Evolutionary conservation across 2,113 vertebrate genomes (phyloP).

Genomic region (Gadus macrocephalus): DNA sequence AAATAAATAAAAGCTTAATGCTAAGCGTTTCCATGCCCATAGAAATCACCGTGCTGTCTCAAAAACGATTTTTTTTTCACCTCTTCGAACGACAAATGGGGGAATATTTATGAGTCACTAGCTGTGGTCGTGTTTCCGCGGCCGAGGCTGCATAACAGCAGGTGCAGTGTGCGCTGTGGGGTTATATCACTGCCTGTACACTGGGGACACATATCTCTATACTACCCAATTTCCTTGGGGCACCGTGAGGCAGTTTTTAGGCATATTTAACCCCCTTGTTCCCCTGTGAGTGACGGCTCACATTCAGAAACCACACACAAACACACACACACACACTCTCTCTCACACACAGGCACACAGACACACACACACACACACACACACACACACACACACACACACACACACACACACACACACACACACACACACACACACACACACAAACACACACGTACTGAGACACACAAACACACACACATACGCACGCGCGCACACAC

Average conservation of each 20-base stretch:
- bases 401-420: conserved; percentile 55
- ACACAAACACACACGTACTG: conserved; percentile 26
- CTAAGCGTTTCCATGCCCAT: too few species aligned
- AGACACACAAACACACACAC: conserved; percentile 58
- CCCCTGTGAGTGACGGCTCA: conserved; percentile 8
- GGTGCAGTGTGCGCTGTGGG: conserved; percentile 53
- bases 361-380: conserved; percentile 46
- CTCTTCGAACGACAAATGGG: conserved; percentile 30
- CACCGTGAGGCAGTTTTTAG: conserved; percentile 34
- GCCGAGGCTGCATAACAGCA: conserved; percentile 52
- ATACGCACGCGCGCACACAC: too few species aligned
- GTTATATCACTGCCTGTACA: conserved; percentile 46
- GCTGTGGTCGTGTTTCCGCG: conserved; percentile 35
- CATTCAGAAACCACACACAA: conserved; percentile 52
- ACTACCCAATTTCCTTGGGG: conserved; percentile 44
- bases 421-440: conserved; percentile 47
- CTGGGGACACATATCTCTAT: conserved; percentile 42
- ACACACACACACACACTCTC: conserved; percentile 41
- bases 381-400: conserved; percentile 27
- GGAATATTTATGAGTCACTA: conserved; percentile 50
- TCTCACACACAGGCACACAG: too few species aligned
- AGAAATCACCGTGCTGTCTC: neutral
- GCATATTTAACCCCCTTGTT: conserved; percentile 30
- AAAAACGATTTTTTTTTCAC: conserved; percentile 20
- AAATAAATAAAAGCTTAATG: too few species aligned